Evolutionary conservation across 2,888 invertebrate genomes (phyloP).

Genomic region (Platynereis dumerilii): DNA sequence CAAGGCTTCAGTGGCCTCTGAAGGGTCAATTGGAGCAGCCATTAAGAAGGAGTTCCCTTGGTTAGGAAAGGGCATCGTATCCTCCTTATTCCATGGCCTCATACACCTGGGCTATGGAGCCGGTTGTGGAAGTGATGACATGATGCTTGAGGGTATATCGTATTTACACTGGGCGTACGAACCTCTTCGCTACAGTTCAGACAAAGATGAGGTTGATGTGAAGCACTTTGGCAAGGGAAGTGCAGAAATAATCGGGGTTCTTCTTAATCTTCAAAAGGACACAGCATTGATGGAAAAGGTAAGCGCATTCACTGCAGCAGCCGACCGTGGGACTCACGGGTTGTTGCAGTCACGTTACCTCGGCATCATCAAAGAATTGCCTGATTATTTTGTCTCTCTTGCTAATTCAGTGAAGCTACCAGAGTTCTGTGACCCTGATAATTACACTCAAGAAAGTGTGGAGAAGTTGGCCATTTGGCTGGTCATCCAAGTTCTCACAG

Average conservation of each 20-base stretch:
- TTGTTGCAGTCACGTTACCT: no score
- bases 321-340: neutral
- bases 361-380: no score
- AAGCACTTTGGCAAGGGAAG: neutral
- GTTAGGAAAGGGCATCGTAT: neutral
- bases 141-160: slow-evolving; percentile 11
- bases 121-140: neutral
- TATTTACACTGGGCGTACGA: slow-evolving; percentile 10
- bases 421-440: neutral
- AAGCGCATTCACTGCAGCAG: neutral
- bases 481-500: neutral
- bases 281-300: neutral
- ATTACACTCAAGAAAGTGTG: neutral
- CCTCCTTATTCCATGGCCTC: neutral
- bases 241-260: neutral
- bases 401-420: neutral
- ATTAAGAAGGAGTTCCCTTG: slow-evolving; percentile 1
- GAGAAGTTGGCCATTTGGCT: neutral
- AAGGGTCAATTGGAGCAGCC: neutral
- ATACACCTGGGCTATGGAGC: slow-evolving; percentile 16
- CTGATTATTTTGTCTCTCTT: no score
- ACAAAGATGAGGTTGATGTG: neutral
- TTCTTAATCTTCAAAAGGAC: neutral
- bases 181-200: neutral
- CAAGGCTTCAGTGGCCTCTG: neutral